A percentile compares a stretch with the other conserved stretches of the same genome.
Conservation (phyloP, 2,797 vertebrate species). For the Lepus townsendii region DNA sequence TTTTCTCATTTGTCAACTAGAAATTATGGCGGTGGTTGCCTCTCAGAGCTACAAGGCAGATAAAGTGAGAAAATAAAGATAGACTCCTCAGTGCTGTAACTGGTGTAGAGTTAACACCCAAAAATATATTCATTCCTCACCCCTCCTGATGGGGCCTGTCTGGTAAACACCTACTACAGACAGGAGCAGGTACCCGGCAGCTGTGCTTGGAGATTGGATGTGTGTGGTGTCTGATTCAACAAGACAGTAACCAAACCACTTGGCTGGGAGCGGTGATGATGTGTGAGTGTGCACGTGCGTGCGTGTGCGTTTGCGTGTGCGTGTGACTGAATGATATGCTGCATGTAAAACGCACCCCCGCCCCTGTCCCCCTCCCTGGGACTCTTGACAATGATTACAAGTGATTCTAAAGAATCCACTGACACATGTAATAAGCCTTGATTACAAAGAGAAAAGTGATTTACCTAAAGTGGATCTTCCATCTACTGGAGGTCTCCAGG, state of each 20-base stretch:
- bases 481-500: slow-evolving; percentile 28
- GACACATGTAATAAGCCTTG: slow-evolving; percentile 60
- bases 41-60: not conserved
- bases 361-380: not conserved
- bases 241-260: not conserved
- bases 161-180: accelerated
- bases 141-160: not conserved
- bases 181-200: not conserved
- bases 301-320: not conserved
- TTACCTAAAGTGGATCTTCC: slow-evolving; percentile 70
- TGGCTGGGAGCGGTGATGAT: no score
- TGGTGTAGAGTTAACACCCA: not conserved
- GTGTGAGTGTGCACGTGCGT: not conserved
- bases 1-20: not conserved
- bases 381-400: slow-evolving; percentile 55
- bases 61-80: not conserved
- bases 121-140: not conserved
- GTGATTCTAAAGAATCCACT: slow-evolving; percentile 65
- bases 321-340: not conserved
- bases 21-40: not conserved
- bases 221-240: not conserved
- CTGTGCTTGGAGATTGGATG: not conserved
- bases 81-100: not conserved
- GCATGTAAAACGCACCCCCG: not conserved
- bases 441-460: slow-evolving; percentile 71